Percentiles rank a stretch among this genome's conserved stretches.
Evolutionary conservation across 1,140 invertebrate species (phyloP).

Genomic region (Branchinecta lynchi): DNA sequence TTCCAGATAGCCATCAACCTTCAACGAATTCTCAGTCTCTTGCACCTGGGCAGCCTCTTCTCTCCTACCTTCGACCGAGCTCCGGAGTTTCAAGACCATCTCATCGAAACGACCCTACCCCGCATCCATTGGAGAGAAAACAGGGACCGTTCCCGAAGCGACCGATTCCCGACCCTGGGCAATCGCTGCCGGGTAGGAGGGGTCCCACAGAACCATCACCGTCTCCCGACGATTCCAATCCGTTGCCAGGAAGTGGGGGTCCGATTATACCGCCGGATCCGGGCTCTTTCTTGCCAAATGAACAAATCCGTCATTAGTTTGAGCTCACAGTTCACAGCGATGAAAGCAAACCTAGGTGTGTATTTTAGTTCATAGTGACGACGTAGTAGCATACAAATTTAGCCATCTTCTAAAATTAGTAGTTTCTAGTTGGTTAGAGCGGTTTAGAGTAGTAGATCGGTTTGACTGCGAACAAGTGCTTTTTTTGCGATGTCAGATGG

Average conservation of each 20-base stretch:
- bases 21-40: background rate
- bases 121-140: background rate
- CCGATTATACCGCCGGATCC: background rate
- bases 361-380: no score
- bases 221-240: background rate
- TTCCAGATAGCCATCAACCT: background rate
- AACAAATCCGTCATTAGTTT: no score
- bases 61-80: no score
- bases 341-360: no score
- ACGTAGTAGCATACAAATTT: no score
- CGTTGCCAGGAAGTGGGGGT: background rate
- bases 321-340: no score
- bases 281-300: background rate
- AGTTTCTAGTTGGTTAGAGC: no score
- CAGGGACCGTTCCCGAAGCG: background rate
- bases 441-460: no score
- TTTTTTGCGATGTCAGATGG: no score
- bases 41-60: no score
- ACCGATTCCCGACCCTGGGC: background rate
- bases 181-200: background rate
- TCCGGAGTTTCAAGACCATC: background rate
- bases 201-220: background rate
- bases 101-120: background rate
- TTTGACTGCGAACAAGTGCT: no score
- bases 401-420: no score